Evolutionary conservation across 1,140 invertebrate species (phyloP), one percentile per base, ranked within the genome.

Genomic region (Luehdorfia chinensis): DNA sequence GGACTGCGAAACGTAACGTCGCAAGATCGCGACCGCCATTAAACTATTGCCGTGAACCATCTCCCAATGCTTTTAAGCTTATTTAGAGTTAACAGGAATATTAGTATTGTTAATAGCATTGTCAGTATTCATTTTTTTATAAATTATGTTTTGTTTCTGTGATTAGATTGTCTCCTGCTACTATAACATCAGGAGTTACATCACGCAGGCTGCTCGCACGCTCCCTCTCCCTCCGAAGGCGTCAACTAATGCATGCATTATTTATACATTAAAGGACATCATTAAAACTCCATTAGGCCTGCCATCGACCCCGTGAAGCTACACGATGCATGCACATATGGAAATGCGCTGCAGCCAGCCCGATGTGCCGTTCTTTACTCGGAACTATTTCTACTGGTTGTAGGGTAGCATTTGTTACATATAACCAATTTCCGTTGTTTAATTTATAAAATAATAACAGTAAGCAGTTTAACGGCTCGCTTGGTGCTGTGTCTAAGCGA

Each of bases 251-350:
- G 41, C 31, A 13, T 9, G 16, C 30, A 56, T 60, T 60, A 60
- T 52, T 52, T 50, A 49, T 39, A 31, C 57, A 52, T 60, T 51
- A 60, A 43, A 43, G 21, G 47, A 36, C 47, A 31, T 28, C 49
- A 52, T 56, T 55, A 56, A 56, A 49, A 46, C 33, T 21, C 46
- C 53, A 51, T 47, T 50, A 56, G 19, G 43, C 34, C 25, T 28
- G 25, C 37, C 37, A 27, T 28, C 37, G 37, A 43, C 37, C 37
- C 37, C 14, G n/a, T 4, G 18, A 13, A 5, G 11, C 9, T 9
- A 13, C 23, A 15, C 13, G 21, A 3, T 23, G 21, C 6, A 14
- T 21, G 8, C 25, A 14, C 12, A 4, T 11, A 15, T 9, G 14
- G 23, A 28, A 14, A 14, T 21, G 18, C 8, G 2, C 12, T 9